Conservation (phyloP, 2,113 vertebrate species). For the Laterallus jamaicensis region DNA sequence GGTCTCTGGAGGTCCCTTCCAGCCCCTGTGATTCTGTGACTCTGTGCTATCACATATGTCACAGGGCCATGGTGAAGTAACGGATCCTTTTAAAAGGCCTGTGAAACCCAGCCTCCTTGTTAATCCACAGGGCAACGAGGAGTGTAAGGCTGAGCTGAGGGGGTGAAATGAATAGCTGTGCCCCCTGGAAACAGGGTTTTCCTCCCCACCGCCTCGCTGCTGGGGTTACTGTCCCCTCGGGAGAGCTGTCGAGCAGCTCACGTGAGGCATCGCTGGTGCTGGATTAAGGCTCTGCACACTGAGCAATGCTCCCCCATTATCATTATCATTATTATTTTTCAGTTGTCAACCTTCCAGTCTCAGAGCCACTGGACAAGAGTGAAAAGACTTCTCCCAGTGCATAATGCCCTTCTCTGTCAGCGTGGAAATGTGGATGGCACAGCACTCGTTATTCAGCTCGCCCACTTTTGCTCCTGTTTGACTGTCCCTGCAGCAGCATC, state of each 20-base stretch:
- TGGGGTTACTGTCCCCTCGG: background rate
- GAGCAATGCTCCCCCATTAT: background rate
- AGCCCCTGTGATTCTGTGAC: too few relatives aligned
- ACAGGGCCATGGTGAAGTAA: background rate
- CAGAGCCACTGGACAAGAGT: background rate
- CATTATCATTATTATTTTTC: background rate
- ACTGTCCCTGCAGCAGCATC: background rate
- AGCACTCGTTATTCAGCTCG: background rate
- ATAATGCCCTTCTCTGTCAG: background rate
- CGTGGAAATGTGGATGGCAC: background rate
- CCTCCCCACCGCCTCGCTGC: background rate
- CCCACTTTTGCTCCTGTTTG: background rate
- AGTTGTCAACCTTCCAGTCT: background rate
- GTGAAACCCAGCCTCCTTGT: background rate
- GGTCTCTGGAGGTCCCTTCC: too few relatives aligned
- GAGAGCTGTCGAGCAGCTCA: background rate
- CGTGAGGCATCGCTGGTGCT: background rate
- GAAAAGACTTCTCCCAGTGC: background rate
- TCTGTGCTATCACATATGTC: background rate
- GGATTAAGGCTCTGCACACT: accelerated
- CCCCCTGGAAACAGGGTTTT: background rate
- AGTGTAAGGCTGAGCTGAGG: background rate
- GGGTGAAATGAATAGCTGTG: background rate
- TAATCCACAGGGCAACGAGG: background rate
- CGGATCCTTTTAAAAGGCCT: background rate